phyloP scores from a whole-genome alignment of 2,113 vertebrate genomes.

The Lonchura striata region DNA sequence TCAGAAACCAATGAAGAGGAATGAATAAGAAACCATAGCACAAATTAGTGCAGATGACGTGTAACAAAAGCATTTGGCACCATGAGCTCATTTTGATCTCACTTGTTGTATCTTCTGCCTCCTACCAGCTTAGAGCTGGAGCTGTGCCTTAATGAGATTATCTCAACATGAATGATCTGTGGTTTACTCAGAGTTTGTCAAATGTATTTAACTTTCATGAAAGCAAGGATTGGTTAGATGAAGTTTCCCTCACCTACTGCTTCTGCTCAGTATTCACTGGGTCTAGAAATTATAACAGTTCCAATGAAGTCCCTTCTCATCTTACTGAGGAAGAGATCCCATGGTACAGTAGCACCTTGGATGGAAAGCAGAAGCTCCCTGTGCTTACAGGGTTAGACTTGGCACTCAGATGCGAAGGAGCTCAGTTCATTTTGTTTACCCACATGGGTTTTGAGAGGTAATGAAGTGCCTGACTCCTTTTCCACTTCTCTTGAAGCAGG shows the following conservation, averaged over 20 bases:
- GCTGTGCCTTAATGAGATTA: background rate
- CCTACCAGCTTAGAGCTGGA: constrained; percentile 11
- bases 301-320: background rate
- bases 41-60: background rate
- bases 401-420: fast-evolving
- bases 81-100: background rate
- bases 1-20: background rate
- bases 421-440: background rate
- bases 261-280: background rate
- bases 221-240: background rate
- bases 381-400: fast-evolving
- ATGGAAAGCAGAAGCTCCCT: background rate
- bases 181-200: background rate
- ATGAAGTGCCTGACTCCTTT: background rate
- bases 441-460: background rate
- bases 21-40: background rate
- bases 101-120: constrained; percentile 35
- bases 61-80: background rate
- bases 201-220: background rate
- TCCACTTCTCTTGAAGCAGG: background rate
- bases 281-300: background rate
- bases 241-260: background rate
- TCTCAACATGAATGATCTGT: background rate
- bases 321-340: background rate
- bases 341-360: background rate